These are phyloP conservation scores for Rosalia funebris DNA, from an alignment of 2,888 invertebrate species.

Conservation along the genomic window DNA sequence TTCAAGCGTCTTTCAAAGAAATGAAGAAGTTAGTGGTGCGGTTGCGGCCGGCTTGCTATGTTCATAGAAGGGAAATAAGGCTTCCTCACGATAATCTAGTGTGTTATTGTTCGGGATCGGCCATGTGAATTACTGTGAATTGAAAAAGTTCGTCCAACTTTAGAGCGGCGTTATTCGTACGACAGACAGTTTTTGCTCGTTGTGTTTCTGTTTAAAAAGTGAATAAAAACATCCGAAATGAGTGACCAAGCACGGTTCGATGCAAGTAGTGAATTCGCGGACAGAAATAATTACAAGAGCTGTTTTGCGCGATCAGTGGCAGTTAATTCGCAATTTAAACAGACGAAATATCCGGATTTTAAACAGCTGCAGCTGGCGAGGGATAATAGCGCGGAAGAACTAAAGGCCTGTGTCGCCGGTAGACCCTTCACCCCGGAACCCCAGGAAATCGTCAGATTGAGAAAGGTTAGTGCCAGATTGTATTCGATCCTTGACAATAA, in stretches of 20 bases:
- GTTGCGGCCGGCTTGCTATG: slow-evolving; percentile 24
- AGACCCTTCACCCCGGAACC: slow-evolving; percentile 26
- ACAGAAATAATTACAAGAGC: slow-evolving; percentile 57
- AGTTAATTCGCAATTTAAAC: slow-evolving; percentile 59
- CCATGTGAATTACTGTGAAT: background rate
- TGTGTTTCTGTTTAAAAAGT: slow-evolving; percentile 13
- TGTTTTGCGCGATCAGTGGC: slow-evolving; percentile 61
- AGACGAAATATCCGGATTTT: slow-evolving; percentile 40
- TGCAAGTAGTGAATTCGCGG: slow-evolving; percentile 53
- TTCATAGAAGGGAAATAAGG: background rate
- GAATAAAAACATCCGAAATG: slow-evolving; percentile 31
- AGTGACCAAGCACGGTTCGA: slow-evolving; percentile 51
- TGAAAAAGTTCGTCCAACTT: background rate
- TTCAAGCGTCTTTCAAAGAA: slow-evolving; percentile 44
- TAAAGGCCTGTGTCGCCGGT: slow-evolving; percentile 21
- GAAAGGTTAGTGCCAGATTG: slow-evolving; percentile 43
- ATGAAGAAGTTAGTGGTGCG: slow-evolving; percentile 36
- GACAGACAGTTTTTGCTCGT: background rate
- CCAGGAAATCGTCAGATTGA: slow-evolving; percentile 40
- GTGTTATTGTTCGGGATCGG: slow-evolving; percentile 5
- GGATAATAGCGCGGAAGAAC: slow-evolving; percentile 12
- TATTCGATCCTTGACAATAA: no score
- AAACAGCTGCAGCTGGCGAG: slow-evolving; percentile 20
- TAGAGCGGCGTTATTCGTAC: background rate
- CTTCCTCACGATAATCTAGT: background rate